phyloP scores from a whole-genome alignment of 2,113 vertebrate species.

The Corythornis vintsioides region DNA sequence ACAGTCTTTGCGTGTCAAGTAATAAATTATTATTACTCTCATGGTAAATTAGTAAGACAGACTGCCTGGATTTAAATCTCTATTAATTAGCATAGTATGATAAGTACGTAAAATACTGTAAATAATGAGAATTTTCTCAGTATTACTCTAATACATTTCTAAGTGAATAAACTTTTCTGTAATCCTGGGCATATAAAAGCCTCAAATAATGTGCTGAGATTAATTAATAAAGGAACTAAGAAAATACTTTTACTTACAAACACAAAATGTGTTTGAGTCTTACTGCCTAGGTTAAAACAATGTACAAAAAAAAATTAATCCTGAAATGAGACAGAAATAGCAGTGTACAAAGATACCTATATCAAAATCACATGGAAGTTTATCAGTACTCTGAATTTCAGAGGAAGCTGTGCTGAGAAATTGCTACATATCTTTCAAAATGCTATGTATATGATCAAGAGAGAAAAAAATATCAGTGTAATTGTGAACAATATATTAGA shows the following conservation, averaged over 20 bases:
- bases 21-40: constrained; percentile 9
- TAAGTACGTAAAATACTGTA: constrained; percentile 10
- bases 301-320: neutral
- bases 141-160: neutral
- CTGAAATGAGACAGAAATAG: neutral
- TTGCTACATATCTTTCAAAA: neutral
- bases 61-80: constrained; percentile 10
- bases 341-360: neutral
- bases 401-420: neutral
- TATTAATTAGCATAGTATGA: neutral
- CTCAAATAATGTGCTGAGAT: neutral
- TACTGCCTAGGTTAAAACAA: neutral
- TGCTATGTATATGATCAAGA: neutral
- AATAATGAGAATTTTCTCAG: constrained; percentile 18
- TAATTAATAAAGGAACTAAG: neutral
- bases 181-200: neutral
- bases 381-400: neutral
- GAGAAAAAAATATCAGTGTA: neutral
- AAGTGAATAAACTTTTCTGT: neutral
- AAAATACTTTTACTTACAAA: neutral
- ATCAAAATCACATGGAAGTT: neutral
- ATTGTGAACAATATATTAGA: neutral
- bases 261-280: neutral
- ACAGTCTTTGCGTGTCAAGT: constrained; percentile 24
- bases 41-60: constrained; percentile 3